Evolutionary conservation across 92 coral and sea anemone genomes (phyloP), one percentile per base, ranked within the genome.

Genomic region (Palythoa grandis): DNA sequence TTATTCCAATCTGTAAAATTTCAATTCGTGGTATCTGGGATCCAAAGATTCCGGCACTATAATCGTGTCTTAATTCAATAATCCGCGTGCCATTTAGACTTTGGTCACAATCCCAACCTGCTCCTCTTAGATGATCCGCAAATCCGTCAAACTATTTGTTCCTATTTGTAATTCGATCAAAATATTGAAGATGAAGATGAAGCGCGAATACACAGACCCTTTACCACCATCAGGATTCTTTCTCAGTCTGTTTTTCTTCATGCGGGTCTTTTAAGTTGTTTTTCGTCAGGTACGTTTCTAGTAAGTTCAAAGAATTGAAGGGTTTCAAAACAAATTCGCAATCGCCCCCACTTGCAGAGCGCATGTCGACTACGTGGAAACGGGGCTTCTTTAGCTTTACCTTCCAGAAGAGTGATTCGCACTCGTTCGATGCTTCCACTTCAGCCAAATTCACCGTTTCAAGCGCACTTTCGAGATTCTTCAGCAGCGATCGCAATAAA

Each of bases 371-470:
- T n/a, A 89, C 87, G 16, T 77, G 77, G 67, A 94, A 92, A 61
- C 86, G 83, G 9, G 98, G 91, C 52, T 87, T 86, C 35, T 79
- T 86, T 7, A 65, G 79, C 68, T 94, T 94, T 13, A 92, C 60
- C 76, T 76, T 87, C 83, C 86, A 87, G 74, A 85, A 94, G 66
- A 92, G 84, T 50, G 91, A 74, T 68, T 91, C 91, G 77, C 92
- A 88, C 82, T 67, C 87, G 16, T 83, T 86, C 17, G 93, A 90
- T 24, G 93, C 93, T 66, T 83, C 98, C 2, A 92, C 98, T 70
- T 94, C 98, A 39, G 95, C 98, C 48, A 94, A 71, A 85, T 82
- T 87, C 52, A 94, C 74, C 22, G 43, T 86, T 82, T 92, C 92
- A 1, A 94, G 53, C 23, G 84, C 92, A 84, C 90, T 87, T 2